Base-by-base conservation (phyloP, 2,113 vertebrate species). In the Calonectris borealis region DNA sequence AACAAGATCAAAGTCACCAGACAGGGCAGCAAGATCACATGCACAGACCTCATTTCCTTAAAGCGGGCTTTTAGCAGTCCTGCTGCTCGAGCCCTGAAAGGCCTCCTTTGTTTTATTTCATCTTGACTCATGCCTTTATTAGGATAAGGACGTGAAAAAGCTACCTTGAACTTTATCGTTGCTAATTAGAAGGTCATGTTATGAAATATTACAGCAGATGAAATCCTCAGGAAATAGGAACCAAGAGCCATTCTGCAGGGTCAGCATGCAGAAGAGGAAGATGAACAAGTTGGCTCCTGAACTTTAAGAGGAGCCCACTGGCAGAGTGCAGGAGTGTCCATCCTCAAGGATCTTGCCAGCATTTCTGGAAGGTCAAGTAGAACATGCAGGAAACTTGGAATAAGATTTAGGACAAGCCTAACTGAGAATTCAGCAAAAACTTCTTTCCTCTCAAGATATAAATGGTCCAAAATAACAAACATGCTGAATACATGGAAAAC, bases 361-460 rank as follows among this genome's bases (percentile, higher is more conserved):
- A 73, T 34, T 94, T 85, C 82, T 93, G 71, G 68, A 93, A 91
- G 91, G 93, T 96, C 93, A 97, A 87, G 62, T 54, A 80, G 91
- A 96, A 91, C 42, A 70, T 16, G 60, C 93, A 96, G 96, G 96
- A 97, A 97, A 66, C 40, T 87, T 86, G 90, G 58, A 96, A 42
- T 46, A 89, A 95, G 40, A 95, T 94, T 94, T 95, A 90, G 96
- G 91, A 90, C 62, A 66, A 87, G 40, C 19, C 65, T 88, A 90
- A 95, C 62, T 71, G 64, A 96, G 60, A 83, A 90, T 78, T 96
- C 95, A 95, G 93, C 97, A 96, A 93, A 96, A 97, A 51, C 5
- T 7, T 55, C 66, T 96, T 97, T 96, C 96, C 95, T 90, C 82
- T 94, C 38, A 75, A 96, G 95, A 93, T 88, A 96, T 44, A 96